Conservation (phyloP, 2,888 invertebrate species). For the Lithophane socia region DNA sequence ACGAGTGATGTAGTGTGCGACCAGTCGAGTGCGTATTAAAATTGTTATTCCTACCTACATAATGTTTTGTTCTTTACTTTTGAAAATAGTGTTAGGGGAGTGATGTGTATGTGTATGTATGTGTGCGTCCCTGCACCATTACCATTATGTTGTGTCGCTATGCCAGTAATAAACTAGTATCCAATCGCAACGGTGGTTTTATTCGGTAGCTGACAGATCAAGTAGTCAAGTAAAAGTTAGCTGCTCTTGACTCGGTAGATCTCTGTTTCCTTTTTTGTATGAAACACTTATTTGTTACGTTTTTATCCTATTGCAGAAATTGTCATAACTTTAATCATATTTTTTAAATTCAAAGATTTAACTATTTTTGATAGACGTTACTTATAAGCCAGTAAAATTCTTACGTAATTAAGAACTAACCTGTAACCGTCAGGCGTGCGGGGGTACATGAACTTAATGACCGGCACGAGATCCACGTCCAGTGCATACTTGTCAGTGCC, state of each 20-base stretch:
- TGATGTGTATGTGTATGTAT: too few species aligned
- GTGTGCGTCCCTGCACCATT: too few species aligned
- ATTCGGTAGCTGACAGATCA: too few species aligned
- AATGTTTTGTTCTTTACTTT: too few species aligned
- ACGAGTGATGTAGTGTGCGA: too few species aligned
- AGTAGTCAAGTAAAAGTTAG: not conserved
- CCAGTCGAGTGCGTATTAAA: too few species aligned
- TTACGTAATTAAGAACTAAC: constrained; percentile 63
- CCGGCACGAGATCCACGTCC: constrained; percentile 90
- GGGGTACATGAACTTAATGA: constrained; percentile 84
- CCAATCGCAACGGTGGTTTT: too few species aligned
- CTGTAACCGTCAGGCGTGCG: constrained; percentile 84
- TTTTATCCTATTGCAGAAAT: not conserved
- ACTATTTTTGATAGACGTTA: not conserved
- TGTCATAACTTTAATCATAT: not conserved
- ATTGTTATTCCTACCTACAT: too few species aligned
- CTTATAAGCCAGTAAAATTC: not conserved
- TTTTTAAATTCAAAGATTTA: not conserved
- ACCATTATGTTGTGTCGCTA: too few species aligned
- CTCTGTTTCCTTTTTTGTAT: not conserved
- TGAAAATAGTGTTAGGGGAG: too few species aligned
- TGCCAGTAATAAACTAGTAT: too few species aligned
- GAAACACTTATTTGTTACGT: not conserved
- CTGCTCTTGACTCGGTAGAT: not conserved
- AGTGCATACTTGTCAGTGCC: constrained; percentile 76